A percentile compares a stretch with the other conserved stretches of the same genome.
phyloP scores from a whole-genome alignment of 2,113 vertebrate genomes.

The Lucifuga dentata region DNA sequence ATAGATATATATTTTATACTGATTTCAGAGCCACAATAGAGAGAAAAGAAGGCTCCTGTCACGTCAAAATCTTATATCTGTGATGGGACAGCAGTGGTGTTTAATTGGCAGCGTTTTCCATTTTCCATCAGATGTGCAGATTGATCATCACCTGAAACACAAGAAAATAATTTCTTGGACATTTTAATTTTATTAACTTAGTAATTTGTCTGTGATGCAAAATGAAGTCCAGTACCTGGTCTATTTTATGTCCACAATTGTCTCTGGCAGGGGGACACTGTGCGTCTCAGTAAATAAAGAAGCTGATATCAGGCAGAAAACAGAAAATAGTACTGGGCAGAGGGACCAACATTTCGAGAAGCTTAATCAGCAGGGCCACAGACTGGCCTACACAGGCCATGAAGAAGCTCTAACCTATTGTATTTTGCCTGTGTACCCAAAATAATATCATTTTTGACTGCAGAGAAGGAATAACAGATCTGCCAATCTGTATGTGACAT shows the following conservation, averaged over 20 bases:
- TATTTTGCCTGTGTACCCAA: slow-evolving; percentile 57
- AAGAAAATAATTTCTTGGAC: not conserved
- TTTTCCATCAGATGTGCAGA: slow-evolving; percentile 37
- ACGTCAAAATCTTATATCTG: no score
- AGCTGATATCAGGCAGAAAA: slow-evolving; percentile 33
- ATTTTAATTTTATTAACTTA: not conserved
- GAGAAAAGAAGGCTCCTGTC: no score
- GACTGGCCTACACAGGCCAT: slow-evolving; percentile 51
- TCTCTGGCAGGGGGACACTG: slow-evolving; percentile 81
- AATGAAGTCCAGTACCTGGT: slow-evolving; percentile 64
- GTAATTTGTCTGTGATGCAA: not conserved
- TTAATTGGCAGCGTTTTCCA: not conserved
- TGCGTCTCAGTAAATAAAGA: slow-evolving; percentile 68
- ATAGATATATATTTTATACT: no score
- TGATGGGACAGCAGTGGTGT: no score
- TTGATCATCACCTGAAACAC: slow-evolving; percentile 59
- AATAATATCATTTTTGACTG: not conserved
- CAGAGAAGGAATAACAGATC: not conserved
- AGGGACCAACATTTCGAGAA: slow-evolving; percentile 54
- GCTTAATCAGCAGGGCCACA: slow-evolving; percentile 46
- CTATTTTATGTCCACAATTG: slow-evolving; percentile 84
- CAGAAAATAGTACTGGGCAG: slow-evolving; percentile 44
- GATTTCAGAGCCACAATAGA: no score
- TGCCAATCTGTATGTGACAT: not conserved
- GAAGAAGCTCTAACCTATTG: slow-evolving; percentile 55